phyloP scores from a whole-genome alignment of 2,113 vertebrate genomes.

The Erythrocebus patas region DNA sequence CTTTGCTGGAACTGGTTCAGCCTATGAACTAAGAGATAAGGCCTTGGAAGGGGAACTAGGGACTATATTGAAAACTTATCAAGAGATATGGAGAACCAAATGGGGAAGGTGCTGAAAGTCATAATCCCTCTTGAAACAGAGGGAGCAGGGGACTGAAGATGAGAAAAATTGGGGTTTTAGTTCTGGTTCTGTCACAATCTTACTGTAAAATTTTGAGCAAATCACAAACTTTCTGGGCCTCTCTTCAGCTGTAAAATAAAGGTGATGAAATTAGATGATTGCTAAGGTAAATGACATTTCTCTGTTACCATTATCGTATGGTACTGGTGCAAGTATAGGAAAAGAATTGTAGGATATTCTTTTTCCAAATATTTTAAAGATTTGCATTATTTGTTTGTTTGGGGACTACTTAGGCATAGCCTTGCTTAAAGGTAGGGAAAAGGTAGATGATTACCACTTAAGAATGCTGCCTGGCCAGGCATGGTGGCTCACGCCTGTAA shows the following conservation, averaged over 20 bases:
- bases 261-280: background rate
- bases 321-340: background rate
- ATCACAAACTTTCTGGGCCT: background rate
- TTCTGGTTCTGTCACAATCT: background rate
- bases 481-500: too few species aligned
- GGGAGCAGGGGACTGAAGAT: background rate
- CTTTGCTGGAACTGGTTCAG: background rate
- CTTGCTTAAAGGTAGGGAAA: background rate
- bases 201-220: background rate
- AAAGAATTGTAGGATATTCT: background rate
- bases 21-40: background rate
- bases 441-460: background rate
- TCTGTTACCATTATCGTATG: background rate
- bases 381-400: background rate
- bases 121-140: background rate
- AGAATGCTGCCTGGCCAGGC: background rate
- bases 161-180: background rate
- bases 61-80: background rate
- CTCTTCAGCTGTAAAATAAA: background rate
- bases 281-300: background rate
- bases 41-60: background rate
- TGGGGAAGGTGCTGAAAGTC: background rate
- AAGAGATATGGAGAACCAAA: background rate
- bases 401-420: background rate
- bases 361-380: background rate